These are phyloP conservation scores for Delichon dasypus DNA, from an alignment of 2,797 vertebrate genomes.

Conservation along the genomic window DNA sequence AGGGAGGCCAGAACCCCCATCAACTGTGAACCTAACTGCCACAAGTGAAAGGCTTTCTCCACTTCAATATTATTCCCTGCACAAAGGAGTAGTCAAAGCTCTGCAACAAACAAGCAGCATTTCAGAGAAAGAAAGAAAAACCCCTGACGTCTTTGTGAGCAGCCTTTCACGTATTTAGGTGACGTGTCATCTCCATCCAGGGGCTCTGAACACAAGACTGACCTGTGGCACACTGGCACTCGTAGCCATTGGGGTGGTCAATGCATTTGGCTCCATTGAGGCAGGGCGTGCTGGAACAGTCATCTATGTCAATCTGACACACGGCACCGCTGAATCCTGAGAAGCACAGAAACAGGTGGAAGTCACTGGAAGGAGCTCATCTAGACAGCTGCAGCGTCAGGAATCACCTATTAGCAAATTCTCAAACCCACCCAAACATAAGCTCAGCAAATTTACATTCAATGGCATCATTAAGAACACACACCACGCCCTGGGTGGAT, in stretches of 20 bases:
- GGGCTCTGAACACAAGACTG: neutral
- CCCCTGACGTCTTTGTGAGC: neutral
- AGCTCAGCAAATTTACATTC: neutral
- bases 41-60: neutral
- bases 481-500: neutral
- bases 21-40: neutral
- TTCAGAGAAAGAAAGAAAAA: neutral
- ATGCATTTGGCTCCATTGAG: constrained; percentile 90
- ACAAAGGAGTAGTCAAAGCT: neutral
- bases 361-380: neutral
- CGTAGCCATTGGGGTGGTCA: constrained; percentile 87
- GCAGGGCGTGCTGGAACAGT: constrained; percentile 90
- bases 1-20: neutral
- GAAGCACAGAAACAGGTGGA: neutral
- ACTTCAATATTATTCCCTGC: neutral
- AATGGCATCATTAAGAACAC: neutral
- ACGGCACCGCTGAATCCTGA: constrained; percentile 88
- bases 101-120: neutral
- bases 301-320: constrained; percentile 88
- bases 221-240: constrained; percentile 93
- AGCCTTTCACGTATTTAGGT: neutral
- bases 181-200: fast-evolving
- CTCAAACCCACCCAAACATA: neutral
- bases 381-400: neutral
- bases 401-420: neutral